A percentile compares a stretch with the other conserved stretches of the same genome.
phyloP scores from a whole-genome alignment of 2,888 invertebrate species.

The Netelia inedita region DNA sequence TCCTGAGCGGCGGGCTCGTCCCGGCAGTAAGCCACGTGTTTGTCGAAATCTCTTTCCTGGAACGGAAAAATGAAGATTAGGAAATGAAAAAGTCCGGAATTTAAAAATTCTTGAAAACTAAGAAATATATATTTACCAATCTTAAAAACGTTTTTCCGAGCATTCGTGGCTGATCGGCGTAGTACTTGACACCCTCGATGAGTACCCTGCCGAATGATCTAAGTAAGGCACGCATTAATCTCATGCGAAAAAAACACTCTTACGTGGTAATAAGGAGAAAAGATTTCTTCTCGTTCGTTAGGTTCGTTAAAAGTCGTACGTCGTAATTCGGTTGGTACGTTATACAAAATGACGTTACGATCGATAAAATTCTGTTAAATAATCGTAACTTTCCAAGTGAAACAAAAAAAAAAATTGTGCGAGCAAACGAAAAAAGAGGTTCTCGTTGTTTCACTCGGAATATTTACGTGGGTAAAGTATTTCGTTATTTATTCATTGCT shows the following conservation, averaged over 20 bases:
- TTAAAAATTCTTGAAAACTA: constrained; percentile 19
- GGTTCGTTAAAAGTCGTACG: constrained; percentile 42
- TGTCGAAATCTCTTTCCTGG: constrained; percentile 96
- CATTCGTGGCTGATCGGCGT: constrained; percentile 94
- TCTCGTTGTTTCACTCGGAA: constrained; percentile 23
- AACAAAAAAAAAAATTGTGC: neutral
- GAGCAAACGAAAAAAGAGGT: constrained; percentile 4
- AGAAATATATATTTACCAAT: constrained; percentile 86
- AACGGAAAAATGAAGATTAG: constrained; percentile 40
- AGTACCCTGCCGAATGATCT: constrained; percentile 90
- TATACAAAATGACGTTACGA: constrained; percentile 32
- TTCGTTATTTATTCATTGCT: constrained; percentile 29
- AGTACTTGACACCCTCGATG: constrained; percentile 97
- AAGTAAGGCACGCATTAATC: constrained; percentile 85
- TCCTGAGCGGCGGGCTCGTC: constrained; percentile 94
- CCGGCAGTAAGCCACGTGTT: constrained; percentile 95
- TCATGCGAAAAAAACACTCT: constrained; percentile 81
- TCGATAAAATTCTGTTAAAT: constrained; percentile 43
- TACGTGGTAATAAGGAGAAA: constrained; percentile 74
- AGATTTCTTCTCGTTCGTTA: constrained; percentile 12
- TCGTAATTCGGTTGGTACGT: constrained; percentile 21
- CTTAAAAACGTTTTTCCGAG: constrained; percentile 95
- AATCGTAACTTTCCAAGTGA: constrained; percentile 13
- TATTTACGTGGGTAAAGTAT: constrained; percentile 17
- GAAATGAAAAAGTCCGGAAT: neutral